Base-by-base conservation (phyloP, 2,797 vertebrate species). In the Sebastolobus alascanus region DNA sequence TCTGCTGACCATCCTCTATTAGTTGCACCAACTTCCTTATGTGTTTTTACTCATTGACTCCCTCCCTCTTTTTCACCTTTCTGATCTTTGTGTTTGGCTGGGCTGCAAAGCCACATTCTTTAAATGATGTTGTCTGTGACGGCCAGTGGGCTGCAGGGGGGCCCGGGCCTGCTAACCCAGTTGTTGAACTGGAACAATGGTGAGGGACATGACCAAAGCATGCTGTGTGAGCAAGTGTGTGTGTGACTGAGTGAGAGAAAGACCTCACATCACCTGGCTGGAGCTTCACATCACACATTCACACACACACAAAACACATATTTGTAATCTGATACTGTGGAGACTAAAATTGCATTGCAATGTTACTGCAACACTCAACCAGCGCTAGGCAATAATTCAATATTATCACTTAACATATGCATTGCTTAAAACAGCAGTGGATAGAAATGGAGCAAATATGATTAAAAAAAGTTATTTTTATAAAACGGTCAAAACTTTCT, bases 121-220 rank as follows among this genome's bases (percentile, higher is more conserved):
- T 75, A 83, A 84, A 88, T 87, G 4, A 82, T 80, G 76, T 58
- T 80, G 87, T 88, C 76, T 90, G 75, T 73, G 64, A 25, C 2
- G 16, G 74, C 38, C 68, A 70, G 74, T 52, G 63, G 72, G 31
- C 73, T 63, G 40, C 68, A 65, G 40, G 76, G 81, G 87, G 79
- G 75, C 63, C 73, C 52, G 12, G 20, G 72, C 20, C 84, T 8
- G 29, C 79, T 81, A 82, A 83, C 84, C 79, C 80, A 84, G 73
- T 76, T 82, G 79, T 72, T 87, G 73, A 88, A 68, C 75, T 75
- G 80, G 87, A 89, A 92, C 78, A 90, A 87, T 81, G 43, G 79
- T 65, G 63, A 70, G 79, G 63, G 60, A 72, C 52, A 77, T 73
- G 76, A 83, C 67, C 25, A 71, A 78, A 88, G 72, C 80, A 84